phyloP scores from a whole-genome alignment of 2,888 invertebrate genomes.

The Helleia helle region DNA sequence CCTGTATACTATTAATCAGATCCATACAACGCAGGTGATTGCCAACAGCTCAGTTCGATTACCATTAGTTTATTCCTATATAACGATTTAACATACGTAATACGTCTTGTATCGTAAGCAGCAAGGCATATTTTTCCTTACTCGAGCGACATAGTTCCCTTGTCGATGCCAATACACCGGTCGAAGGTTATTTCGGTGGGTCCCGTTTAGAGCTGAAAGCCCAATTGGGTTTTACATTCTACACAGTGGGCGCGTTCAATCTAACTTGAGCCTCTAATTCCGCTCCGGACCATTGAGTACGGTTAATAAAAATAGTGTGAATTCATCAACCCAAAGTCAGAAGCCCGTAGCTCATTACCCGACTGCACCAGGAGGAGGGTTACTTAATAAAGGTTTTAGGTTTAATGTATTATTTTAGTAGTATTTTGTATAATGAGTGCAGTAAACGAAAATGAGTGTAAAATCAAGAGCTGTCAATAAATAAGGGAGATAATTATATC shows the following conservation, averaged over 20 bases:
- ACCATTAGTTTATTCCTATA: slow-evolving; percentile 35
- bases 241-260: slow-evolving; percentile 50
- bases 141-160: slow-evolving; percentile 12
- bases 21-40: slow-evolving; percentile 60
- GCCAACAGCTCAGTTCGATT: slow-evolving; percentile 58
- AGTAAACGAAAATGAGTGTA: too few relatives aligned
- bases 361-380: too few relatives aligned
- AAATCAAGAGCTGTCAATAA: too few relatives aligned
- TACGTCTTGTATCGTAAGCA: slow-evolving; percentile 10
- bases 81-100: slow-evolving; percentile 13
- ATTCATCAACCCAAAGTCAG: slow-evolving; percentile 19
- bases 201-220: slow-evolving; percentile 60
- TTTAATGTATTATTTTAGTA: too few relatives aligned
- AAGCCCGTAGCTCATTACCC: not conserved
- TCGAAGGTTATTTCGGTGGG: slow-evolving; percentile 49
- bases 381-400: not conserved
- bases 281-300: slow-evolving; percentile 29
- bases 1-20: slow-evolving; percentile 59
- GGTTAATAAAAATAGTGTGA: slow-evolving; percentile 22
- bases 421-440: too few relatives aligned
- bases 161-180: slow-evolving; percentile 28
- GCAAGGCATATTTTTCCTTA: slow-evolving; percentile 25
- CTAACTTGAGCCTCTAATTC: slow-evolving; percentile 49
- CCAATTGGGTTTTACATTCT: slow-evolving; percentile 64
- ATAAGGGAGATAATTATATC: too few relatives aligned